Base-by-base conservation (phyloP, 2,113 vertebrate species). In the Cromileptes altivelis region DNA sequence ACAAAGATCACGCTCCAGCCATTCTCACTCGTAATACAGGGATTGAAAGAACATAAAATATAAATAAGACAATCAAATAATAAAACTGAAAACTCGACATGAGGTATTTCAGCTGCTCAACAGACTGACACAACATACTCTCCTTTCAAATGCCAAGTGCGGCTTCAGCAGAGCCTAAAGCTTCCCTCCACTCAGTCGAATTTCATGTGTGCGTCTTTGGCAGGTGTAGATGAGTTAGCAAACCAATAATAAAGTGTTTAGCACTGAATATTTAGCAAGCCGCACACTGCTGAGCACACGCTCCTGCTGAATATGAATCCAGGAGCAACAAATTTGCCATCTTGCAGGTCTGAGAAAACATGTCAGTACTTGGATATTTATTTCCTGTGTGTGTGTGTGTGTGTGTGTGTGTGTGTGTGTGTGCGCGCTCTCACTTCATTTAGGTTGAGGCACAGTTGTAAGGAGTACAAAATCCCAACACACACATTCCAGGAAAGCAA, bases 261-360 rank as follows among this genome's bases (percentile, higher is more conserved):
- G 78, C 73, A n/a, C 70, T 85, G 82, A 88, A 91, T 91, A 91
- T 86, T 87, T 81, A 89, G 88, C 80, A 68, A 79, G 88, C 87
- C 27, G 42, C 58, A 52, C 81, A 37, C 76, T 84, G 86, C 88
- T 89, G 88, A 90, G 87, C 82, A 86, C 81, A 86, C 76, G 30
- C 72, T 89, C 69, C 82, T 62, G 80, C 69, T 79, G 78, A 81
- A 69, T 85, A 68, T 61, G 50, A 71, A 81, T 79, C 84, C 27
- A 33, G 63, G 19, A 80, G 75, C 80, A 84, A 86, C 84, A 78
- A 83, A 84, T 77, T 63, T 86, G 78, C 82, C 63, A 23, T 69
- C 82, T 72, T 90, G 88, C 82, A 78, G 33, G 33, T 45, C n/a
- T 55, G 58, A 42, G 57, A 79, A 87, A 88, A 84, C 69, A 82